Evolutionary conservation across 1,140 invertebrate species (phyloP).

Genomic region (Drosophila auraria): DNA sequence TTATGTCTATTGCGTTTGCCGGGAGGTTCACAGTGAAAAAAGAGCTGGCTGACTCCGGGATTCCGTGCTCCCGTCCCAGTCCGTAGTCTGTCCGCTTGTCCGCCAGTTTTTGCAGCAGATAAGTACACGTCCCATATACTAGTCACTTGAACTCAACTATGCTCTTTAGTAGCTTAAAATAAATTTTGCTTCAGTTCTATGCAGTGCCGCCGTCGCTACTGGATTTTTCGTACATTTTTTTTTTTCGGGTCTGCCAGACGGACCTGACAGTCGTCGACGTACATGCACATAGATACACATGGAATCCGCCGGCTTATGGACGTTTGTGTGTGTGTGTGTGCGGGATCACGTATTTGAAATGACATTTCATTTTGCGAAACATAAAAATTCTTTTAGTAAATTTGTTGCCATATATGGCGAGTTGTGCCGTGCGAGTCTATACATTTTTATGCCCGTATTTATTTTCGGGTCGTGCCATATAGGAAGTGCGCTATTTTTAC

Average conservation of each 20-base stretch:
- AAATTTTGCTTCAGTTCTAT: slow-evolving; percentile 71
- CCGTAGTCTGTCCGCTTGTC: slow-evolving; percentile 2
- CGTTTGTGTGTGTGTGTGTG: slow-evolving; percentile 8
- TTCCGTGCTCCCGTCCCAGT: not conserved
- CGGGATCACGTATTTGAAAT: slow-evolving; percentile 63
- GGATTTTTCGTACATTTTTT: slow-evolving; percentile 38
- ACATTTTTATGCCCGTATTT: slow-evolving; percentile 50
- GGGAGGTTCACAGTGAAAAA: slow-evolving; percentile 22
- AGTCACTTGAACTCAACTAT: slow-evolving; percentile 71
- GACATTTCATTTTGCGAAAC: slow-evolving; percentile 68
- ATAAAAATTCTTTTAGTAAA: slow-evolving; percentile 67
- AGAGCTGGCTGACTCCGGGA: slow-evolving; percentile 29
- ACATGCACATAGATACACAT: slow-evolving; percentile 20
- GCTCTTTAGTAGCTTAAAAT: slow-evolving; percentile 76
- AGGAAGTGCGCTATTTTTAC: slow-evolving; percentile 41
- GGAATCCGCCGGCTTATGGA: slow-evolving; percentile 16
- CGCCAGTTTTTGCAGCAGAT: slow-evolving; percentile 45
- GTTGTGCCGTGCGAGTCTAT: slow-evolving; percentile 28
- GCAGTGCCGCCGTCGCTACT: slow-evolving; percentile 37
- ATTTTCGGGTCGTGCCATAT: slow-evolving; percentile 33
- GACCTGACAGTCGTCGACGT: slow-evolving; percentile 41
- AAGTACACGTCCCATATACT: slow-evolving; percentile 61
- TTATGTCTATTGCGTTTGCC: slow-evolving; percentile 68
- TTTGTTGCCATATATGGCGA: slow-evolving; percentile 48
- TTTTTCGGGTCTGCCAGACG: slow-evolving; percentile 47